These are phyloP conservation scores for Eumacrocentrus americanus DNA, from an alignment of 2,888 invertebrate genomes.

Conservation along the genomic window DNA sequence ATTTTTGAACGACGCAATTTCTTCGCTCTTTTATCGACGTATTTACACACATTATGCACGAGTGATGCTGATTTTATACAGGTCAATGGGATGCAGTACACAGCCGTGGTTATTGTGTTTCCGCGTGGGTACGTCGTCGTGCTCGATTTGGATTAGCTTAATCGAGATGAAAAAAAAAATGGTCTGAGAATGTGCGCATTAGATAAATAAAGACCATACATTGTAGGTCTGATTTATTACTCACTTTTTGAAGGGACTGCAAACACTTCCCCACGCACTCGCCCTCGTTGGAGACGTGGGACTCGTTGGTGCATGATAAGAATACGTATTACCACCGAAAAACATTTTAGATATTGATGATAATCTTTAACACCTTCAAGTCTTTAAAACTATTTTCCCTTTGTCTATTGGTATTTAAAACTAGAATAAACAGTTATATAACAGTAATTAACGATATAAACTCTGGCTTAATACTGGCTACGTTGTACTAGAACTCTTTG, in stretches of 20 bases:
- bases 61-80: background rate
- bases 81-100: background rate
- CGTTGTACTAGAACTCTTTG: slow-evolving; percentile 37
- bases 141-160: too few relatives aligned
- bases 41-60: slow-evolving; percentile 1
- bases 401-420: slow-evolving; percentile 10
- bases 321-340: slow-evolving; percentile 45
- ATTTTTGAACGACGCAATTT: background rate
- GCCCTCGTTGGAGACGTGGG: slow-evolving; percentile 49
- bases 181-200: too few relatives aligned
- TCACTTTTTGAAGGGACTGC: slow-evolving; percentile 57
- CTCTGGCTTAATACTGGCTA: slow-evolving; percentile 32
- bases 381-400: too few relatives aligned
- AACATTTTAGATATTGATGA: slow-evolving; percentile 46
- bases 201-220: too few relatives aligned
- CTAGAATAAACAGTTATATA: slow-evolving; percentile 26
- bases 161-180: too few relatives aligned
- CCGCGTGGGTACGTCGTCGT: slow-evolving; percentile 5
- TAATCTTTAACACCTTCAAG: too few relatives aligned
- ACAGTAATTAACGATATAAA: background rate
- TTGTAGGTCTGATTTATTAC: slow-evolving; percentile 35
- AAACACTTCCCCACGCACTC: slow-evolving; percentile 52
- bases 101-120: slow-evolving; percentile 5
- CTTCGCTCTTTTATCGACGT: background rate
- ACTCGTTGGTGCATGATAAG: slow-evolving; percentile 46